Conservation (phyloP, 2,797 vertebrate genomes). For the Helarctos malayanus region DNA sequence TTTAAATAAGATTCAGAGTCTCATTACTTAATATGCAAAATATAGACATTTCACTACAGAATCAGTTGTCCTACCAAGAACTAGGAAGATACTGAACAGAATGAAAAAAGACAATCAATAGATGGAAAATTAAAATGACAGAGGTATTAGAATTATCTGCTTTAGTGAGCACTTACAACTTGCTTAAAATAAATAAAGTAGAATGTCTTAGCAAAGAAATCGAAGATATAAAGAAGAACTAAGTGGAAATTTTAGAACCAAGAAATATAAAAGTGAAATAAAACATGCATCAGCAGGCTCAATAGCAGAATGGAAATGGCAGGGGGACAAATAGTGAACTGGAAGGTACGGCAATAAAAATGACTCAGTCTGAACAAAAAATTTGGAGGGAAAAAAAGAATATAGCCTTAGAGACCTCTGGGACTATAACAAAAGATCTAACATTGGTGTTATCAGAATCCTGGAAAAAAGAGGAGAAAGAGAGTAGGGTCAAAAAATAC, state of each 20-base stretch:
- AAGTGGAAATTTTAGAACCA: neutral
- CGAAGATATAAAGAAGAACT: neutral
- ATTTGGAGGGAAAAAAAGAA: neutral
- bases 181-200: neutral
- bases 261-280: neutral
- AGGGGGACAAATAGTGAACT: neutral
- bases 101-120: neutral
- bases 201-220: constrained; percentile 17
- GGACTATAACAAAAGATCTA: neutral
- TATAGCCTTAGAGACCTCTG: neutral
- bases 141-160: neutral
- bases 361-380: neutral
- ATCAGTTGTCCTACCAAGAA: neutral
- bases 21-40: neutral
- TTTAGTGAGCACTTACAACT: constrained; percentile 6
- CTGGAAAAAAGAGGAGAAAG: neutral
- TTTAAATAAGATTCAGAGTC: neutral
- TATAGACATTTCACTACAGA: neutral
- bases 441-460: neutral
- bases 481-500: neutral
- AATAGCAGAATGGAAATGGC: neutral
- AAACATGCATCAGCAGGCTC: neutral
- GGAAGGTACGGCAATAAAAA: neutral
- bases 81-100: neutral
- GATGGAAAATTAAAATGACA: constrained; percentile 8